Evolutionary conservation across 1,140 invertebrate genomes (phyloP).

Genomic region (Oreohelix idahoensis): DNA sequence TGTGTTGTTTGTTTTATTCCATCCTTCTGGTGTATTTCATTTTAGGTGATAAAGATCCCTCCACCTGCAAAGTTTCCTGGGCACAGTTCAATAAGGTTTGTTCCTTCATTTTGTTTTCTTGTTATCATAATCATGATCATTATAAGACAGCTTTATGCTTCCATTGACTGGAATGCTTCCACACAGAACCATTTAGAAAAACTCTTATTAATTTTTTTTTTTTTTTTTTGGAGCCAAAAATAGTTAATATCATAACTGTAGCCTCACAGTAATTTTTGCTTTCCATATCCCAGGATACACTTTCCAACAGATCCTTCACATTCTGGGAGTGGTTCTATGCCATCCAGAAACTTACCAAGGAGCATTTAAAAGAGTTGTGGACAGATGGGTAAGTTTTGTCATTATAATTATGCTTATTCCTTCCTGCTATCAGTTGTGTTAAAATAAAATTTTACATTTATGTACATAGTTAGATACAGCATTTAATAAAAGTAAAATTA

Average conservation of each 20-base stretch:
- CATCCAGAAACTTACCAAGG: constrained; percentile 94
- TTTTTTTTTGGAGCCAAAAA: no score
- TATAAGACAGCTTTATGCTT: neutral
- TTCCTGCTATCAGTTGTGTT: no score
- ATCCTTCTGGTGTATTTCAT: neutral
- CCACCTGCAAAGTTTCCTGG: constrained; percentile 32
- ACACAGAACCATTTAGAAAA: neutral
- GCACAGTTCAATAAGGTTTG: constrained; percentile 49
- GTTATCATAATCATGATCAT: neutral
- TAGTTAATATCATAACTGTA: neutral
- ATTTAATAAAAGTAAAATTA: no score
- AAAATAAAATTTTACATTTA: no score
- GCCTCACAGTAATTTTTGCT: neutral
- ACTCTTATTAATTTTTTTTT: neutral
- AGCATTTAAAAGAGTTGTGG: constrained; percentile 92
- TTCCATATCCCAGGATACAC: constrained; percentile 82
- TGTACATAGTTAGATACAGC: no score
- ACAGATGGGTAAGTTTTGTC: constrained; percentile 82
- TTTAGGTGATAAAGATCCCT: constrained; percentile 20
- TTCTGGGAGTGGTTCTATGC: constrained; percentile 99
- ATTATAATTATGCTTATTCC: neutral
- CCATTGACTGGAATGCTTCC: neutral
- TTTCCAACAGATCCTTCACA: constrained; percentile 92
- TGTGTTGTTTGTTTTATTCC: no score
- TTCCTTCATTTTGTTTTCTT: neutral